Evolutionary conservation across 2,113 vertebrate species (phyloP).

Genomic region (Pangasianodon gigas): DNA sequence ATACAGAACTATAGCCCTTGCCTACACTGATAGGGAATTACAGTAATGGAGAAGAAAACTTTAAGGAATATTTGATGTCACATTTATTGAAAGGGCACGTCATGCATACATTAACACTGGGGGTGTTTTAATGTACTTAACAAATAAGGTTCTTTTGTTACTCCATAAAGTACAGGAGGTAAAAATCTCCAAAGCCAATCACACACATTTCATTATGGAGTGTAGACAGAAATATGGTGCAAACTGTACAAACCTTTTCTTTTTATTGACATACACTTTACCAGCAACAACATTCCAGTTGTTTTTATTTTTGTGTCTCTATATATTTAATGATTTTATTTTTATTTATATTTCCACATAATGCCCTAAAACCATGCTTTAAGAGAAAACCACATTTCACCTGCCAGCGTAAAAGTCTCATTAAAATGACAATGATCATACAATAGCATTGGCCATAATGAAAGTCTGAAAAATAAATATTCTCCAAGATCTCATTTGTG

Average conservation of each 20-base stretch:
- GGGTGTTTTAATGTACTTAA: conserved; percentile 23
- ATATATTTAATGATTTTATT: conserved; percentile 26
- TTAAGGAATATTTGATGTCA: conserved; percentile 24
- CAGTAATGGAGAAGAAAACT: background rate
- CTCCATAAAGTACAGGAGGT: conserved; percentile 8
- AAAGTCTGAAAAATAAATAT: conserved; percentile 35
- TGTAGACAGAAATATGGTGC: conserved; percentile 30
- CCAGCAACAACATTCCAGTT: background rate
- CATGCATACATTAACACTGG: conserved; percentile 49
- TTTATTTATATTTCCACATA: conserved; percentile 50
- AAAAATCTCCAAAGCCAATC: conserved; percentile 1
- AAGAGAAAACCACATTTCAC: conserved; percentile 12
- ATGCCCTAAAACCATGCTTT: conserved; percentile 37
- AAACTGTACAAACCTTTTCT: conserved; percentile 15
- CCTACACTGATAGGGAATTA: background rate
- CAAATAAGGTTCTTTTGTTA: background rate
- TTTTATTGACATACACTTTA: background rate
- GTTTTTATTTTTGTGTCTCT: background rate
- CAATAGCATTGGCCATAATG: conserved; percentile 2
- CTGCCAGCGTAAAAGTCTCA: conserved; percentile 20
- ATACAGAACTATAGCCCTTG: background rate
- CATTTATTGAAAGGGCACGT: conserved; percentile 53
- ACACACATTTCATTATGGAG: conserved; percentile 14
- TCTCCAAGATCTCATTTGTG: conserved; percentile 37
- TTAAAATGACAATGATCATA: background rate